phyloP scores from a whole-genome alignment of 2,888 invertebrate species.

The Glomeris marginata region DNA sequence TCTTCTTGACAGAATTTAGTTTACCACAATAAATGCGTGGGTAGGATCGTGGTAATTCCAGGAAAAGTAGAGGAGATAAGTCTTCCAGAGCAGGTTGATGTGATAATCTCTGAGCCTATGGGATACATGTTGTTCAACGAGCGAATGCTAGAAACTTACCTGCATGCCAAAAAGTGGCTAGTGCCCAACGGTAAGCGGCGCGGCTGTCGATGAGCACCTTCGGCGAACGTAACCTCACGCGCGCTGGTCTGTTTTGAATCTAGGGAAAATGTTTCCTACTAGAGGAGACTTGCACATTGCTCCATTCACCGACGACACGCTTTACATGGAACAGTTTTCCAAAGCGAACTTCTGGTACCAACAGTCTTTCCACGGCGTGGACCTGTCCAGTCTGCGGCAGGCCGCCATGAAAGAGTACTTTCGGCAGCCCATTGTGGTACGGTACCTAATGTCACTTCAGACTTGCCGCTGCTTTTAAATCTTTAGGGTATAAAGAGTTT shows the following conservation, averaged over 20 bases:
- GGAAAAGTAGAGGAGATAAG: slow-evolving; percentile 98
- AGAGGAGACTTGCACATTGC: slow-evolving; percentile 93
- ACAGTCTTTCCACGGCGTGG: slow-evolving; percentile 94
- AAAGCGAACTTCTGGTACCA: slow-evolving; percentile 99
- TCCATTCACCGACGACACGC: slow-evolving; percentile 92
- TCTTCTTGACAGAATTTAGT: slow-evolving; percentile 50
- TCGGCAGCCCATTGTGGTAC: slow-evolving; percentile 79
- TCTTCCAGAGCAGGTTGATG: slow-evolving; percentile 85
- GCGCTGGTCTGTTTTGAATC: slow-evolving; percentile 16
- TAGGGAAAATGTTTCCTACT: slow-evolving; percentile 93
- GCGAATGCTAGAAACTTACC: slow-evolving; percentile 94
- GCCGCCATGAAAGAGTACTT: slow-evolving; percentile 96
- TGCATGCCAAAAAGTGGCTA: slow-evolving; percentile 97
- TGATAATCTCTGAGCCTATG: slow-evolving; percentile 98
- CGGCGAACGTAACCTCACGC: slow-evolving; percentile 14
- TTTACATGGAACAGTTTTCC: slow-evolving; percentile 95
- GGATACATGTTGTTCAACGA: slow-evolving; percentile 99
- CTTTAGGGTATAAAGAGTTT: not conserved
- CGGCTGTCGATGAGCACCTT: too few species aligned
- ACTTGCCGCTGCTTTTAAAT: slow-evolving; percentile 2
- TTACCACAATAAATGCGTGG: slow-evolving; percentile 70
- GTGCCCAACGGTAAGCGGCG: slow-evolving; percentile 48
- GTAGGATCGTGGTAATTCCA: slow-evolving; percentile 79
- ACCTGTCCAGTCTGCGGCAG: slow-evolving; percentile 74
- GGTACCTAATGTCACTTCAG: not conserved